These are phyloP conservation scores for Oligia fasciuncula DNA, from an alignment of 2,888 invertebrate species.

Conservation along the genomic window DNA sequence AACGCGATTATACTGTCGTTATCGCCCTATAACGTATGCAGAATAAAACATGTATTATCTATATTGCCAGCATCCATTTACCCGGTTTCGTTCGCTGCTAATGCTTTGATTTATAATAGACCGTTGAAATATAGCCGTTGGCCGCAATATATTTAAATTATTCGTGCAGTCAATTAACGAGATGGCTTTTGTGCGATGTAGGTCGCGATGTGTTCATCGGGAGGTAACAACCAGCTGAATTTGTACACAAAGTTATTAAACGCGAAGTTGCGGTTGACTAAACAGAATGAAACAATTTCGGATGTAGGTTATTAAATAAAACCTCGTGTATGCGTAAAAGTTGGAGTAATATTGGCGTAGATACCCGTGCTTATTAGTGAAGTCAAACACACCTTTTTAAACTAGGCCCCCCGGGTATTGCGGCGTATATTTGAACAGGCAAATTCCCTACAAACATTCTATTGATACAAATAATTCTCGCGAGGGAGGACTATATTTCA, in stretches of 20 bases:
- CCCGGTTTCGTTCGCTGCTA: constrained; percentile 81
- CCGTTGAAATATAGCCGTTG: constrained; percentile 85
- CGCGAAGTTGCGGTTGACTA: constrained; percentile 66
- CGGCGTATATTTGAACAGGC: constrained; percentile 82
- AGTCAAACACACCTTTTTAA: constrained; percentile 89
- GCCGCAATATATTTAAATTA: constrained; percentile 89
- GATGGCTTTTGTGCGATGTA: constrained; percentile 84
- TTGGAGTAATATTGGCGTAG: constrained; percentile 68
- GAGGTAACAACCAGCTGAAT: constrained; percentile 68
- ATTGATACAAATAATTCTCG: constrained; percentile 88
- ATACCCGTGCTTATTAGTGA: constrained; percentile 85
- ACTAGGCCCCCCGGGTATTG: constrained; percentile 78
- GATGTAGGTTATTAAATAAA: constrained; percentile 67
- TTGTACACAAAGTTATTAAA: constrained; percentile 70
- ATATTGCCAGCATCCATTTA: constrained; percentile 87
- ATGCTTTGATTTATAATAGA: constrained; percentile 89
- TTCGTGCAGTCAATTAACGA: constrained; percentile 88
- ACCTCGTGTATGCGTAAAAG: constrained; percentile 74
- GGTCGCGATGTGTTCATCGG: constrained; percentile 74
- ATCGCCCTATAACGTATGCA: constrained; percentile 89
- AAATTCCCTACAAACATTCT: constrained; percentile 84
- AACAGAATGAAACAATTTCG: constrained; percentile 67
- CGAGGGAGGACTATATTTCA: constrained; percentile 84
- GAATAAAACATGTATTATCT: constrained; percentile 88
- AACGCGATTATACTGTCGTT: constrained; percentile 87